Evolutionary conservation across 2,113 vertebrate species (phyloP).

Genomic region (Probosciger aterrimus): DNA sequence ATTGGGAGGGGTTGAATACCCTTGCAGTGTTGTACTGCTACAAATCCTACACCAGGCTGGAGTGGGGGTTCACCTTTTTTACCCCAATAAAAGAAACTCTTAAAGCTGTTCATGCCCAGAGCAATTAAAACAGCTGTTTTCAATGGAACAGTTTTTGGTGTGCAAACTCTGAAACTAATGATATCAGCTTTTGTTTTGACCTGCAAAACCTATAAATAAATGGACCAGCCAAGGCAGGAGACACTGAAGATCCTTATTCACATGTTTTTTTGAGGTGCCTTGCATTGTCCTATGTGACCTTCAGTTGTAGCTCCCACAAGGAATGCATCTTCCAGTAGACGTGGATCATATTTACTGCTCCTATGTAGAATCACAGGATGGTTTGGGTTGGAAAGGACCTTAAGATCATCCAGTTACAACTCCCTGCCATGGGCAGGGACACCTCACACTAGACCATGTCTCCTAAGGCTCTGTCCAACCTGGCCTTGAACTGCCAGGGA

Average conservation of each 20-base stretch:
- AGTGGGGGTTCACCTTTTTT: background rate
- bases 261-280: background rate
- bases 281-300: background rate
- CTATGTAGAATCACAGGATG: background rate
- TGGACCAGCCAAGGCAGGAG: background rate
- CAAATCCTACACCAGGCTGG: background rate
- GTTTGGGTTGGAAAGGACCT: background rate
- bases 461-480: background rate
- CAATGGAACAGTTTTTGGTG: background rate
- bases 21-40: background rate
- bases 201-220: background rate
- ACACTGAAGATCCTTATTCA: background rate
- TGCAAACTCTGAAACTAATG: background rate
- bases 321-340: background rate
- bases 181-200: background rate
- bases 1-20: background rate
- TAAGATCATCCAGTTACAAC: background rate
- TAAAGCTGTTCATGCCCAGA: background rate
- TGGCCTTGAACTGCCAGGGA: background rate
- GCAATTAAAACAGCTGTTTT: background rate
- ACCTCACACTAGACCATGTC: background rate
- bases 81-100: background rate
- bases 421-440: too few species aligned
- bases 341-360: background rate
- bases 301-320: background rate